Evolutionary conservation across 2,888 invertebrate species (phyloP), one percentile per base, ranked within the genome.

Genomic region (Tachina lurida): DNA sequence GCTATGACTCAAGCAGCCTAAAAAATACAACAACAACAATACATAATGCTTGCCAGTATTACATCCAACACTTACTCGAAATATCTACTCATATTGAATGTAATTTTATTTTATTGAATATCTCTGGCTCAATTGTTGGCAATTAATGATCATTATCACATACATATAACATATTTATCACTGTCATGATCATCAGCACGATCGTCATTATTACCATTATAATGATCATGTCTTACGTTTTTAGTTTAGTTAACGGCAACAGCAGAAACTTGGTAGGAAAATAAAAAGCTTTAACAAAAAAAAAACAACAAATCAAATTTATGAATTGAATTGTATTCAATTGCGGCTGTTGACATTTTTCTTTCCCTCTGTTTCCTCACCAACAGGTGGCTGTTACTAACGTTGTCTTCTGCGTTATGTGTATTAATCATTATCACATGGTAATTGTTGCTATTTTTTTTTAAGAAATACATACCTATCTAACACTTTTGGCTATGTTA

Each of bases 271-370:
- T 54, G 13, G 15, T 19, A 19, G 8, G 13, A 12, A 52, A 19
- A 52, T 31, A 47, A 49, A 73, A 81, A 68, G 45, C 60, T 75
- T 81, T 19, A 49, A 4, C 15, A 58, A 19, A 31, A 31, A 31
- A 31, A 31, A 31, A 76, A 62, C 19, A 74, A 52, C 43, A 80
- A 81, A 73, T 67, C 65, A 65, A 83, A 77, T 67, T 77, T 83
- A 78, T 78, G 83, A 84, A 84, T 84, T 78, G 78, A 84, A 78
- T 74, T 68, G 60, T 62, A 54, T 77, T 67, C 67, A 78, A 62
- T 68, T 74, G 71, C 67, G 12, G 47, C 17, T 31, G n/a, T 41
- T 54, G 7, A 13, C 19, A 13, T 56, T 43, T 10, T 17, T 41
- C 71, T 41, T 65, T 17, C 56, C 43, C 52, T 52, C 41, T 19